A percentile compares a stretch with the other conserved stretches of the same genome.
Evolutionary conservation across 2,113 vertebrate species (phyloP).

Genomic region (Bolborhynchus lineola): DNA sequence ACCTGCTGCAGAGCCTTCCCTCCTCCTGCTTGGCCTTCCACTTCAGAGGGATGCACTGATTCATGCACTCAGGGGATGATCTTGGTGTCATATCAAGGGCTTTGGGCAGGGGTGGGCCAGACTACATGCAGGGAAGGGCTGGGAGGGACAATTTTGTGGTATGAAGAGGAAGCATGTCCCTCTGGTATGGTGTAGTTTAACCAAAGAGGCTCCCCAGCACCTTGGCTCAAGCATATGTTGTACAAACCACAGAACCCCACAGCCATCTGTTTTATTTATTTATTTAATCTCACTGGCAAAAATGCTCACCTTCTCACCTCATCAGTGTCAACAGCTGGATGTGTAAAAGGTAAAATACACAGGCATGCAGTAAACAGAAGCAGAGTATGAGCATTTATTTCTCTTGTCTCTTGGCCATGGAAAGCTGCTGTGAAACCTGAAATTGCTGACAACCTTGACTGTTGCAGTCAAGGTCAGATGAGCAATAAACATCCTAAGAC

Average conservation of each 20-base stretch:
- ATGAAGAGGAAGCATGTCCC: neutral
- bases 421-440: conserved; percentile 36
- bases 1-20: fast-evolving
- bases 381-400: neutral
- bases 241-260: neutral
- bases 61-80: fast-evolving
- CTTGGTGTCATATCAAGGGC: neutral
- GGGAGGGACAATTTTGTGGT: neutral
- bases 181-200: neutral
- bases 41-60: fast-evolving
- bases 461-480: conserved; percentile 45
- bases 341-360: neutral
- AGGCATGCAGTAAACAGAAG: neutral
- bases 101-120: neutral
- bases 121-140: neutral
- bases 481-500: neutral
- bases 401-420: neutral
- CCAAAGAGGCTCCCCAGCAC: neutral
- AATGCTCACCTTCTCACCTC: conserved; percentile 26
- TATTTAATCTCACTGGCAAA: neutral
- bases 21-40: neutral
- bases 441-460: conserved; percentile 49
- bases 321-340: conserved; percentile 5
- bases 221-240: neutral
- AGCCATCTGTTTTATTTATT: neutral